Conservation (phyloP, 2,888 invertebrate species). For the Bhutanitis thaidina region DNA sequence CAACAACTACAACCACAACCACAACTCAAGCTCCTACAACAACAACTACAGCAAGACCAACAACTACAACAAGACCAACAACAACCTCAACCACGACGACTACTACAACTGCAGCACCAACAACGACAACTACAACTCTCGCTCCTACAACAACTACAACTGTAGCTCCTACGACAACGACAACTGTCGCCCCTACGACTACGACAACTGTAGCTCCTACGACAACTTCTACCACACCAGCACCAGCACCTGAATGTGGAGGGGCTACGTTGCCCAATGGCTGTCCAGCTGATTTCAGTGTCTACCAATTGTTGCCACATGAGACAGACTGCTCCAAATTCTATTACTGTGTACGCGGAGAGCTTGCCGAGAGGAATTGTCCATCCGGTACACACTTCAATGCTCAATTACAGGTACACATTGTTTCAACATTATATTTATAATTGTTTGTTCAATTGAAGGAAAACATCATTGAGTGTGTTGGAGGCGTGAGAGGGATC, state of each 20-base stretch:
- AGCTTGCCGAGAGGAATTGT: slow-evolving; percentile 32
- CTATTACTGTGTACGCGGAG: slow-evolving; percentile 41
- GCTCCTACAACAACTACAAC: slow-evolving; percentile 10
- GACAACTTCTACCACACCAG: slow-evolving; percentile 8
- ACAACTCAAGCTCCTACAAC: slow-evolving; percentile 11
- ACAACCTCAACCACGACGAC: slow-evolving; percentile 21
- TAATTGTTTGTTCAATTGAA: too few relatives aligned
- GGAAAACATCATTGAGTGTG: too few relatives aligned
- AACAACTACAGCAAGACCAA: slow-evolving; percentile 11
- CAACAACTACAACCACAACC: slow-evolving; percentile 21
- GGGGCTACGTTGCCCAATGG: slow-evolving; percentile 31
- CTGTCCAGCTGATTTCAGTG: slow-evolving; percentile 33
- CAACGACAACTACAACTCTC: slow-evolving; percentile 18
- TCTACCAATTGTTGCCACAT: slow-evolving; percentile 38
- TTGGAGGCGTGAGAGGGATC: too few relatives aligned
- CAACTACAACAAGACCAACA: slow-evolving; percentile 18
- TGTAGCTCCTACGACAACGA: slow-evolving; percentile 6
- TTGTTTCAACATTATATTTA: neutral
- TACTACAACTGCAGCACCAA: slow-evolving; percentile 17
- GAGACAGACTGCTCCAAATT: slow-evolving; percentile 38
- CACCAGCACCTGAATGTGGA: slow-evolving; percentile 6
- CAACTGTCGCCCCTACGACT: slow-evolving; percentile 1
- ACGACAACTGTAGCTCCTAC: neutral
- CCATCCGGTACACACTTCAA: slow-evolving; percentile 33
- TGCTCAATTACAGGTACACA: slow-evolving; percentile 29